A percentile compares a stretch with the other conserved stretches of the same genome.
These are phyloP conservation scores for Rhipidura dahli DNA, from an alignment of 2,113 vertebrate genomes.

Conservation along the genomic window DNA sequence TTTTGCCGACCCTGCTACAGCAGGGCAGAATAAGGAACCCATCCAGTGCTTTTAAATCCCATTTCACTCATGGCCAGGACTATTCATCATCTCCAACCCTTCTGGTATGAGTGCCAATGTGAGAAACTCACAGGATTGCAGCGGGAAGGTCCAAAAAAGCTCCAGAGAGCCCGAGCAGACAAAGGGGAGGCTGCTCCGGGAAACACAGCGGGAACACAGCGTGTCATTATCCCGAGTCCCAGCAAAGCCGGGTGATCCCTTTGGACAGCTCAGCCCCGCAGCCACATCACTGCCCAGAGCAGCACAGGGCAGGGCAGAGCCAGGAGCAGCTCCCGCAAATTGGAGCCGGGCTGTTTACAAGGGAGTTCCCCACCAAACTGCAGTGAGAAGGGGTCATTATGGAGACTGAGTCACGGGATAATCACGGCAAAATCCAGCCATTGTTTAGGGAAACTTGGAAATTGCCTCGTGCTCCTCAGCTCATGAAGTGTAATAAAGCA, in stretches of 20 bases:
- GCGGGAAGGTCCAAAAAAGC: neutral
- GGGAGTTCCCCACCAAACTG: neutral
- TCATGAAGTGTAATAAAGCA: neutral
- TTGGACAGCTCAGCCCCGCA: neutral
- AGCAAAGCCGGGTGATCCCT: neutral
- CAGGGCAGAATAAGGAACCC: neutral
- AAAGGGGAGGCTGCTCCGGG: neutral
- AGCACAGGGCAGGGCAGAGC: neutral
- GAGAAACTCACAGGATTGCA: neutral
- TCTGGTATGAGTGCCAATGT: neutral
- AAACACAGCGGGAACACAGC: neutral
- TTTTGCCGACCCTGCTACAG: neutral
- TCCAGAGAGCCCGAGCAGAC: neutral
- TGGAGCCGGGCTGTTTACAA: neutral
- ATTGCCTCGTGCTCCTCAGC: neutral
- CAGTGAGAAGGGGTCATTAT: neutral
- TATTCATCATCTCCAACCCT: neutral
- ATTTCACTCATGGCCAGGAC: neutral
- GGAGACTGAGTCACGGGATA: neutral
- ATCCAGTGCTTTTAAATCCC: neutral
- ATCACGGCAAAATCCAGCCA: neutral
- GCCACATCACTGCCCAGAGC: neutral
- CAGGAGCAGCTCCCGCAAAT: neutral
- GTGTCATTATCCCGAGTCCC: neutral
- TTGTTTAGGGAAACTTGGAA: neutral